Evolutionary conservation across 2,888 invertebrate genomes (phyloP), one percentile per base, ranked within the genome.

Genomic region (Odontothrips loti): DNA sequence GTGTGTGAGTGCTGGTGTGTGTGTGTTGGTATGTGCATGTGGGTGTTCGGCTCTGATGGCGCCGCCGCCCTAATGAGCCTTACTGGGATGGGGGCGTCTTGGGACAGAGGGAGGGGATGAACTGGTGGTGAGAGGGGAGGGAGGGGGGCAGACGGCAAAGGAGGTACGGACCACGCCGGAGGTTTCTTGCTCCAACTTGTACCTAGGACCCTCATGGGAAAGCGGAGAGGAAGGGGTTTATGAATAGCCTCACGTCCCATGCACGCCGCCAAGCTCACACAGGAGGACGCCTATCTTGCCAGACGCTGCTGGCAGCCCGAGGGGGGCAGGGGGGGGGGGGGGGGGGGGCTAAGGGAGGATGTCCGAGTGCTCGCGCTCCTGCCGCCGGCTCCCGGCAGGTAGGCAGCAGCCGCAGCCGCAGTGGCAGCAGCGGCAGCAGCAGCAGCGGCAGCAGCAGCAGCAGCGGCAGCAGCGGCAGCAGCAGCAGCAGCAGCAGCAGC

Each of bases 101-200:
- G 27, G 68, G 58, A 58, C 58, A 17, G 20, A 15, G 20, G 34
- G 20, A 58, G 20, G 58, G 58, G 58, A 15, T 58, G n/a, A n/a
- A n/a, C n/a, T 58, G 20, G 58, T 6, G 20, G 17, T 11, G 20
- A 15, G 58, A 15, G 20, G 58, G 58, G 58, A 15, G 34, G 34
- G 34, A 6, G 34, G 34, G 34, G 34, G 34, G 34, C 34, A 43
- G 34, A 43, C 34, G 34, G 34, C 34, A 6, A 6, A 6, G 34
- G 34, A 43, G 34, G 34, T 43, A 43, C 34, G 34, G 34, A 6
- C 6, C 58, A 15, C 20, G 51, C 1, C 15, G 6, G 20, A 58
- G 58, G 58, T 58, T 58, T 58, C 58, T 58, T 58, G 58, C 58
- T 58, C 58, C 58, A 58, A 58, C 58, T 58, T 58, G 58, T 58